phyloP scores from a whole-genome alignment of 1,140 invertebrate genomes.

The Scaptodrosophila lebanonensis region DNA sequence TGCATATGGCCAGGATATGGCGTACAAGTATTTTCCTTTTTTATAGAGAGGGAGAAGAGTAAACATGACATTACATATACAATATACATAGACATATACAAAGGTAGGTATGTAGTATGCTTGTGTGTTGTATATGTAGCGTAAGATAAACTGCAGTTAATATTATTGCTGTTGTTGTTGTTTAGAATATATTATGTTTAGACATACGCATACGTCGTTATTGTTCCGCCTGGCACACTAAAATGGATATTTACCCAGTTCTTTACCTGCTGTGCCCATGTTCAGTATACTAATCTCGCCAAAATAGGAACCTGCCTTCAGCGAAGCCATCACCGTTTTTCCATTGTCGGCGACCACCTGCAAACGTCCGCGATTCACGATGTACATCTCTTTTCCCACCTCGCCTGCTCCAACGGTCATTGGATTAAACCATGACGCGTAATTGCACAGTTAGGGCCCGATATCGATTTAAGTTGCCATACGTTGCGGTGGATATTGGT shows the following conservation, averaged over 20 bases:
- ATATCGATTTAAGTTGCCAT: too few species aligned
- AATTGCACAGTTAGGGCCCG: too few species aligned
- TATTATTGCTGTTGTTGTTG: slow-evolving; percentile 14
- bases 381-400: slow-evolving; percentile 99
- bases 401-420: slow-evolving; percentile 84
- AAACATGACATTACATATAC: neutral
- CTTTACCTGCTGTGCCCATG: slow-evolving; percentile 99
- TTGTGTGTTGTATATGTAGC: too few species aligned
- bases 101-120: neutral
- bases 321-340: slow-evolving; percentile 95
- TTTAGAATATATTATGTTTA: slow-evolving; percentile 17
- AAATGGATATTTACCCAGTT: slow-evolving; percentile 92
- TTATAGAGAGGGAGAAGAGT: too few species aligned
- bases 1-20: too few species aligned
- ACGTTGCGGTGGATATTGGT: too few species aligned
- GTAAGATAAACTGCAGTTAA: slow-evolving; percentile 56
- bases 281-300: slow-evolving; percentile 99
- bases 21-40: too few species aligned
- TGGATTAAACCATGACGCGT: too few species aligned
- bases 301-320: slow-evolving; percentile 98
- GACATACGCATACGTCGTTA: slow-evolving; percentile 35
- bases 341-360: slow-evolving; percentile 98
- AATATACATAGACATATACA: slow-evolving; percentile 8
- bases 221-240: slow-evolving; percentile 79
- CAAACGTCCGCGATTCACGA: slow-evolving; percentile 96